Evolutionary conservation across 2,888 invertebrate species (phyloP), one percentile per base, ranked within the genome.

Genomic region (Linyphia triangularis): DNA sequence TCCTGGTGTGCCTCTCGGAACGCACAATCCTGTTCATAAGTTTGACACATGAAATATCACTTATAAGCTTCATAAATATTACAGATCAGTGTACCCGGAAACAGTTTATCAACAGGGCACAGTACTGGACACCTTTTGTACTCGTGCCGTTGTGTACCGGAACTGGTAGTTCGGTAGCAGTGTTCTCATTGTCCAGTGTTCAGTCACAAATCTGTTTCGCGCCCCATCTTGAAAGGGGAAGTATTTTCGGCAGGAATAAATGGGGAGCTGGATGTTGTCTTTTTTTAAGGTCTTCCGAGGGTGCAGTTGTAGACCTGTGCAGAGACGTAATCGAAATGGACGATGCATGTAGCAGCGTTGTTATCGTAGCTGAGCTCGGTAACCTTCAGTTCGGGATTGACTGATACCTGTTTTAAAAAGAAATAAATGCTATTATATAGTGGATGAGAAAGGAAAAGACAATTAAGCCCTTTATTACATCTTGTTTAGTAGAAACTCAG

Each of bases 311-410:
- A 91, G 22, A 93, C 91, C 61, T 91, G 91, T 13, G 90, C 90
- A 19, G 90, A 89, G 19, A 92, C 92, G 22, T 92, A 91, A 59
- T 91, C 94, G 91, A 98, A 96, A 72, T 95, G 94, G 75, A 99
- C 94, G 79, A 94, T 94, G 92, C 99, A 99, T 2, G 95, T 93
- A 0, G 97, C 98, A 0, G 97, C 98, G 92, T 99, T 99, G 93
- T 99, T 99, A 91, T 97, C 96, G 92, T 95, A 99, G 73, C 94
- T 95, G 93, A 96, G 96, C 93, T 99, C 98, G 1, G 97, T 95
- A n/a, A 99, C 95, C 92, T 97, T 96, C 91, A 96, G 96, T 92
- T 97, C 97, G 0, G 98, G 98, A 93, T 98, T 98, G 19, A 98
- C 95, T 51, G 97, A 95, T 59, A 98, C 95, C 95, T 94, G 92